phyloP scores from a whole-genome alignment of 2,797 vertebrate species.

The Xenentodon cancila region DNA sequence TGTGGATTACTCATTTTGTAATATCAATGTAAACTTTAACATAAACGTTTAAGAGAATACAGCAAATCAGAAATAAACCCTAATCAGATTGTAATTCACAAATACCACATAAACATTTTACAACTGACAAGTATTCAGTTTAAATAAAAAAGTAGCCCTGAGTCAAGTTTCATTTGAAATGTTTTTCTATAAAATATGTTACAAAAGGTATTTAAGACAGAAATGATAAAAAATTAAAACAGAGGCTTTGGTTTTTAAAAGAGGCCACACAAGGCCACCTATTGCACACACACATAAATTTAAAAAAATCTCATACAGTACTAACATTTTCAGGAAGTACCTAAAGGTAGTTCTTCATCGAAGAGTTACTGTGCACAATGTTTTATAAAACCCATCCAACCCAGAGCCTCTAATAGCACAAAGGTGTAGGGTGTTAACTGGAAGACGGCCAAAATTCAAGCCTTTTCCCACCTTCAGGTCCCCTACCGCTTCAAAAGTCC shows the following conservation, averaged over 20 bases:
- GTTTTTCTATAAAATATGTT: background rate
- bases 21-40: too few species aligned
- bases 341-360: slow-evolving; percentile 37
- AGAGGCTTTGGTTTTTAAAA: too few species aligned
- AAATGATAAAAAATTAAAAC: too few species aligned
- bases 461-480: slow-evolving; percentile 73
- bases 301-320: background rate
- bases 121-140: background rate
- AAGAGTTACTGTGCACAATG: slow-evolving; percentile 68
- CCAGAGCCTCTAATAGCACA: slow-evolving; percentile 57
- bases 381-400: slow-evolving; percentile 68
- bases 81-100: too few species aligned
- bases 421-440: slow-evolving; percentile 81
- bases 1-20: too few species aligned
- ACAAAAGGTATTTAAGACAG: background rate
- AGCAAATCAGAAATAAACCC: too few species aligned
- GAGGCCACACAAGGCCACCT: too few species aligned
- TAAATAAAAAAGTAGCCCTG: background rate
- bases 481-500: slow-evolving; percentile 65
- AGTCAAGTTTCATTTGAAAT: background rate
- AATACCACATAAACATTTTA: too few species aligned
- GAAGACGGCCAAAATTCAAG: slow-evolving; percentile 81
- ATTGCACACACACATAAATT: background rate
- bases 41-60: too few species aligned
- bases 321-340: background rate